These are phyloP conservation scores for Cephus runcator DNA, from an alignment of 2,888 invertebrate species.

Conservation along the genomic window DNA sequence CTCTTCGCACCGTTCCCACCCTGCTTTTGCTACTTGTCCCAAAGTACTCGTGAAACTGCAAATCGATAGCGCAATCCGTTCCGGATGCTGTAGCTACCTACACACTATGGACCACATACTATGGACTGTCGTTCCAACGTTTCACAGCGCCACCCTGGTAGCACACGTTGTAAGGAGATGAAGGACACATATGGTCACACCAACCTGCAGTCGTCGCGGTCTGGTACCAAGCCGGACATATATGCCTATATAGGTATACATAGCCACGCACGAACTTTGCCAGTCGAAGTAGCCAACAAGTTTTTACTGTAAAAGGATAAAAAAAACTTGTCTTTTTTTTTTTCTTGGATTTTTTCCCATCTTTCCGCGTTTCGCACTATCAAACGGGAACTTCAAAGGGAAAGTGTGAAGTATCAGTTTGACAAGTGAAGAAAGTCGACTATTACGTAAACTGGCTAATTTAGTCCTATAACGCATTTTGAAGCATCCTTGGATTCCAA, in stretches of 20 bases:
- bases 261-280: neutral
- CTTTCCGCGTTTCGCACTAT: neutral
- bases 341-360: neutral
- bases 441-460: neutral
- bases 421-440: neutral
- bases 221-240: neutral
- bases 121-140: neutral
- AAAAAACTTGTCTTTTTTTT: neutral
- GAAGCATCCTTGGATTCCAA: neutral
- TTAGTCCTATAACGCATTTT: neutral
- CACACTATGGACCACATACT: neutral
- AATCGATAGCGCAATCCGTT: constrained; percentile 13
- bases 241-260: neutral
- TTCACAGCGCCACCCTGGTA: neutral
- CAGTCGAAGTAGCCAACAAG: neutral
- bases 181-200: constrained; percentile 13
- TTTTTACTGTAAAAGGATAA: neutral
- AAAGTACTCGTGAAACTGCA: constrained; percentile 15
- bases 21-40: neutral
- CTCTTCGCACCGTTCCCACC: neutral
- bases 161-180: constrained; percentile 4
- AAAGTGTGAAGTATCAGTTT: neutral
- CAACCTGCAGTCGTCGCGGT: neutral
- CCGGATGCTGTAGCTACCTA: neutral
- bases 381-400: neutral